Base-by-base conservation (phyloP, 2,113 vertebrate species). In the Globicephala melas region DNA sequence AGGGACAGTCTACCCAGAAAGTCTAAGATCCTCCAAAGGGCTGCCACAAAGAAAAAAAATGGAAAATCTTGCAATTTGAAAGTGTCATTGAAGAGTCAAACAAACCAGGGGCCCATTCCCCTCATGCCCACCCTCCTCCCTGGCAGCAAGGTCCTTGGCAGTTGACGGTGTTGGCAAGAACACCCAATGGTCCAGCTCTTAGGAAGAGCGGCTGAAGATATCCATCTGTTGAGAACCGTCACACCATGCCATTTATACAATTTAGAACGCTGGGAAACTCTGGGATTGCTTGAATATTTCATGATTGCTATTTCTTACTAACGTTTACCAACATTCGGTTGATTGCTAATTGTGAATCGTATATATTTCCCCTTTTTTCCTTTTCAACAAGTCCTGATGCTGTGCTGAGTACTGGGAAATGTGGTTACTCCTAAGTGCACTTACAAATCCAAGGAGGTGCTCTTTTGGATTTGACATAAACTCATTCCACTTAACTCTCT, bases 391-490 rank as follows among this genome's bases (percentile, higher is more conserved):
- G 41, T 83, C 8, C 10, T 50, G 38, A 26, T 8, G 23, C 17
- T 33, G 7, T 63, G 33, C 36, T 85, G 31, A 77, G 28, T 18
- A 5, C 26, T 38, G 12, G 8, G 33, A 53, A 26, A 41, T 44
- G 15, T 31, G 53, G 28, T 67, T 50, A 63, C 15, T 76, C 28
- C 12, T 71, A 26, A 86, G 23, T 36, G 11, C 91, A 26, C 67
- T 76, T 76, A 92, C 88, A 55, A 89, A 70, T 80, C 25, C 38
- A 81, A 63, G 38, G 36, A 92, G 33, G 50, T 82, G 9, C 80
- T 96, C 31, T 74, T 96, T 74, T 92, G 38, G 31, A 38, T 71
- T 95, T 96, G 87, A 12, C 50, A 47, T 90, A 70, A 94, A 94
- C 53, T 58, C 5, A 62, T 60, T 63, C 67, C 47, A 44, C 36